phyloP scores from a whole-genome alignment of 2,113 vertebrate species.

The Silurus glanis region DNA sequence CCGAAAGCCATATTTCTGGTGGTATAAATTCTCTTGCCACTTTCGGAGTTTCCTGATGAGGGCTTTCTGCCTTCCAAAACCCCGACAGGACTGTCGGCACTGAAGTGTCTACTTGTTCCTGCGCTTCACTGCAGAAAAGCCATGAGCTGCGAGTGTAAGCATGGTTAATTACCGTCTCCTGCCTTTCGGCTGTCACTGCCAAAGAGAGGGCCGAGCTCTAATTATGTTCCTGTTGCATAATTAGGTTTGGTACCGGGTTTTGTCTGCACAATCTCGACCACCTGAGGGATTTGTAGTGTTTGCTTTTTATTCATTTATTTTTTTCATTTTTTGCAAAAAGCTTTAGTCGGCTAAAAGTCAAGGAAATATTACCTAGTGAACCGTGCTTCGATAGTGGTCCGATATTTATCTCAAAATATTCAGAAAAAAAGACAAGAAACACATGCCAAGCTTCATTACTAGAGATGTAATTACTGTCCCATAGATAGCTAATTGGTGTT shows the following conservation, averaged over 20 bases:
- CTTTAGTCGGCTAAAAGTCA: not conserved
- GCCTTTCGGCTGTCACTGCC: constrained; percentile 41
- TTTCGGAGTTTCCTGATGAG: constrained; percentile 5
- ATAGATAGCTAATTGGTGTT: constrained; percentile 17
- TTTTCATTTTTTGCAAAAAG: constrained; percentile 5
- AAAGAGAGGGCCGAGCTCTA: constrained; percentile 41
- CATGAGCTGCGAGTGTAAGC: constrained; percentile 27
- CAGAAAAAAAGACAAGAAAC: not conserved
- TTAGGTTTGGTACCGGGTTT: constrained; percentile 28
- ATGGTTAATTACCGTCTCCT: constrained; percentile 42
- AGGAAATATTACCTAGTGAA: not conserved
- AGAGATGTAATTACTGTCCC: not conserved
- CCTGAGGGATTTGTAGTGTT: constrained; percentile 29
- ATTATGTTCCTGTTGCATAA: constrained; percentile 28
- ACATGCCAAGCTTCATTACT: not conserved
- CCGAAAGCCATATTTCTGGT: not conserved
- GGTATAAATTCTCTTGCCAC: constrained; percentile 4
- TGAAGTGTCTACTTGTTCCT: constrained; percentile 16
- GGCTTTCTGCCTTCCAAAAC: constrained; percentile 19
- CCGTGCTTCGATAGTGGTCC: not conserved
- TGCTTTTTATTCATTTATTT: too few species aligned
- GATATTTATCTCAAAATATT: constrained; percentile 1
- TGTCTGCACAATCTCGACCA: constrained; percentile 4
- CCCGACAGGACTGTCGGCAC: constrained; percentile 18
- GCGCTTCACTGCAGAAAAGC: not conserved